Base-by-base conservation (phyloP, 2,888 invertebrate species). In the Sicus ferrugineus region DNA sequence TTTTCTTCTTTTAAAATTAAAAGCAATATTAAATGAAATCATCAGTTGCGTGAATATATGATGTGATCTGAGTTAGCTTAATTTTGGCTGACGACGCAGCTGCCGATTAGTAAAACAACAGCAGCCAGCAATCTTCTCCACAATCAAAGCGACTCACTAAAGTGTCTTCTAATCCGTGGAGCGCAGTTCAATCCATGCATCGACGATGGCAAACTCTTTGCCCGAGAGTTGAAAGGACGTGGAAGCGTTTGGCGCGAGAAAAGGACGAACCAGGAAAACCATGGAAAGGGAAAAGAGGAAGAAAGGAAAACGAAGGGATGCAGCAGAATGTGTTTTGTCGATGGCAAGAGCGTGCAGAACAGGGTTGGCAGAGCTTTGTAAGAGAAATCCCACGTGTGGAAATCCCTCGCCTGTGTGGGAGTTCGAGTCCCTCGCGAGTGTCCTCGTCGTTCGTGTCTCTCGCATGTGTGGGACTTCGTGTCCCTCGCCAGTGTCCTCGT, bases 111-210 rank as follows among this genome's bases (percentile, higher is more conserved):
- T n/a, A 42, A n/a, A 14, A 16, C 7, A 16, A 42, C 42, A 42
- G 34, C 34, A 34, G 34, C 42, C n/a, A 14, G 42, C 14, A 9
- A 42, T 16, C n/a, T n/a, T n/a, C n/a, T n/a, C n/a, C n/a, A n/a
- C n/a, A n/a, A n/a, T n/a, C n/a, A n/a, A n/a, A n/a, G n/a, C n/a
- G n/a, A n/a, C n/a, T n/a, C 42, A 42, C 42, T 42, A n/a, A 42
- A 42, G 42, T 54, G 54, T 42, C 46, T 48, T 73, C 70, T 73
- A 73, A 73, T 71, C 71, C 69, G 46, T 16, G 67, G 62, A 65
- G 68, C 71, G 68, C 71, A 68, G 69, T 59, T 48, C 70, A 68
- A 71, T 69, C 71, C 73, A 69, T 38, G 71, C 62, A 69, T 65
- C 58, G 26, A 46, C 63, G 19, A 48, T 26, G n/a, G 48, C 11